phyloP scores from a whole-genome alignment of 2,113 vertebrate genomes.

The Sceloporus undulatus region DNA sequence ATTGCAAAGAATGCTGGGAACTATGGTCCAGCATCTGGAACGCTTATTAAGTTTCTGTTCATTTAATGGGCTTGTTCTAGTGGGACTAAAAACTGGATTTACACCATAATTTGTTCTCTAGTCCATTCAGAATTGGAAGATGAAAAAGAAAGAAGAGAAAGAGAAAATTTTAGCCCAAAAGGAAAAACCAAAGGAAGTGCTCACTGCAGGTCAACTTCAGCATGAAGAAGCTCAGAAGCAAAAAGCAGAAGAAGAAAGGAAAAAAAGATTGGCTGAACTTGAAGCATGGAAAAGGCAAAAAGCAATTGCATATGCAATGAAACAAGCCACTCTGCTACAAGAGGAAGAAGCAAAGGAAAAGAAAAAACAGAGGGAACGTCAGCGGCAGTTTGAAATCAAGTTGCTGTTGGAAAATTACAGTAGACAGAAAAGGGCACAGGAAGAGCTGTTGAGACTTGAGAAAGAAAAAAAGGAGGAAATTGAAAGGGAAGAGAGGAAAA shows the following conservation, averaged over 20 bases:
- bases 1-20: too few relatives aligned
- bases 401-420: conserved; percentile 78
- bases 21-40: too few relatives aligned
- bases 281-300: conserved; percentile 85
- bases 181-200: conserved; percentile 70
- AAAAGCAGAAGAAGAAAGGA: conserved; percentile 80
- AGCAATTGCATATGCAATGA: conserved; percentile 74
- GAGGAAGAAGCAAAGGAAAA: conserved; percentile 79
- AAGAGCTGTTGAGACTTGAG: conserved; percentile 76
- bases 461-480: conserved; percentile 71
- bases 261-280: conserved; percentile 68
- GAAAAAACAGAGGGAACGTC: conserved; percentile 76
- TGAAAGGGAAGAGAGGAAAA: conserved; percentile 81
- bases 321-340: conserved; percentile 75
- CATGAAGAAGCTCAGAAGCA: conserved; percentile 71
- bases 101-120: conserved; percentile 53
- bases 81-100: too few relatives aligned
- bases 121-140: conserved; percentile 91
- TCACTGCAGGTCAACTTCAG: conserved; percentile 58
- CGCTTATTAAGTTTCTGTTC: neutral
- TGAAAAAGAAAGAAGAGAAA: conserved; percentile 78
- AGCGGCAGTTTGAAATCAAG: conserved; percentile 80
- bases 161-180: conserved; percentile 77
- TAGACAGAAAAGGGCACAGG: conserved; percentile 81
- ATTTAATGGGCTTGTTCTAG: neutral